A percentile compares a stretch with the other conserved stretches of the same genome.
phyloP scores from a whole-genome alignment of 2,797 vertebrate genomes.

The Trichosurus vulpecula region DNA sequence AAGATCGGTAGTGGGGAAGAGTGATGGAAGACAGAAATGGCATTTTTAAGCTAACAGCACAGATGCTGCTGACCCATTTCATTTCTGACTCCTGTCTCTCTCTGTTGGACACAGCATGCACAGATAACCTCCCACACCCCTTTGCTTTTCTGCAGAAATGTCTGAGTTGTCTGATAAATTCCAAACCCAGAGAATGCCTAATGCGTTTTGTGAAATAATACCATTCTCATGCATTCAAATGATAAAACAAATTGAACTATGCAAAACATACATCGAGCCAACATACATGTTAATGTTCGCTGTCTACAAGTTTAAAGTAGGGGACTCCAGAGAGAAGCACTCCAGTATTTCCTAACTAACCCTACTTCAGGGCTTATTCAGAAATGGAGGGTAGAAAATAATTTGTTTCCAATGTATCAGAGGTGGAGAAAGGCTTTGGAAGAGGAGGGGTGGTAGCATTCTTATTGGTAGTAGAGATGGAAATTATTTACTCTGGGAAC shows the following conservation, averaged over 20 bases:
- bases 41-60: conserved; percentile 10
- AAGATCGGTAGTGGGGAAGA: not conserved
- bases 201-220: conserved; percentile 53
- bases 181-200: conserved; percentile 71
- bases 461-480: conserved; percentile 76
- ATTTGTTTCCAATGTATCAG: conserved; percentile 69
- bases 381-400: conserved; percentile 68
- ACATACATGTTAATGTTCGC: conserved; percentile 67
- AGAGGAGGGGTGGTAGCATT: conserved; percentile 62
- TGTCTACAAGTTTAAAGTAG: conserved; percentile 59
- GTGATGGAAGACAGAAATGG: conserved; percentile 28
- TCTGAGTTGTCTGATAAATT: conserved; percentile 58
- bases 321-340: conserved; percentile 60
- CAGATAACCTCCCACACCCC: not conserved
- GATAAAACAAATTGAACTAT: conserved; percentile 72
- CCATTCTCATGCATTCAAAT: conserved; percentile 69
- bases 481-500: conserved; percentile 73
- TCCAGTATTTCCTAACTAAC: conserved; percentile 73
- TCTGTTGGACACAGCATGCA: conserved; percentile 56
- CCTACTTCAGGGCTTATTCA: conserved; percentile 64
- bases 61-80: not conserved
- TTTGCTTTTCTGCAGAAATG: conserved; percentile 66
- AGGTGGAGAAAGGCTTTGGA: conserved; percentile 72
- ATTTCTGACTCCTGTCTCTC: conserved; percentile 39
- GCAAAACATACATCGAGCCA: conserved; percentile 68